Evolutionary conservation across 2,888 invertebrate species (phyloP).

Genomic region (Andrena fulva): DNA sequence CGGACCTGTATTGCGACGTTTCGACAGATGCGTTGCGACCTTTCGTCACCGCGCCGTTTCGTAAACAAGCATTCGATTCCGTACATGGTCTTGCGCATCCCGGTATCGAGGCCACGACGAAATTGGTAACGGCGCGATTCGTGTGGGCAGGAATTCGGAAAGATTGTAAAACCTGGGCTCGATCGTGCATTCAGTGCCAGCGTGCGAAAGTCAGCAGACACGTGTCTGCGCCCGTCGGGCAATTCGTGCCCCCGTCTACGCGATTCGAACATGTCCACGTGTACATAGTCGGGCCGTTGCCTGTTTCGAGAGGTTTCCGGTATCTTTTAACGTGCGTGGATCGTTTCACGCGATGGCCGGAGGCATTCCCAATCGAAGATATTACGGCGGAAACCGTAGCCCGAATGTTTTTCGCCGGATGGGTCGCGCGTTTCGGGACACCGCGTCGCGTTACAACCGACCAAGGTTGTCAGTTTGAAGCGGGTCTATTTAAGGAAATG

Average conservation of each 20-base stretch:
- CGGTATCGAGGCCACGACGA: no score
- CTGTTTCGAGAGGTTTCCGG: not conserved
- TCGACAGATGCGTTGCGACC: no score
- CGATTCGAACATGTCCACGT: conserved; percentile 12
- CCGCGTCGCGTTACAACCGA: not conserved
- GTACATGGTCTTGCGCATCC: not conserved
- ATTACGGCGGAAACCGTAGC: not conserved
- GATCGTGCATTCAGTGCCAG: not conserved
- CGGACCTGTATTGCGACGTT: no score
- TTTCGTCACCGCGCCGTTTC: not conserved
- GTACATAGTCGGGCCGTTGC: not conserved
- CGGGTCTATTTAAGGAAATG: not conserved
- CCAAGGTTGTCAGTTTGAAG: not conserved
- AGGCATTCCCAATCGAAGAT: not conserved
- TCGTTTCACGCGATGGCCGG: conserved; percentile 9
- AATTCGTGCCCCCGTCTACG: not conserved
- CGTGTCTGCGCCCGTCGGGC: not conserved
- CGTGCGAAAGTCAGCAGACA: not conserved
- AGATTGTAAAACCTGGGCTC: not conserved
- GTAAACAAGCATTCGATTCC: not conserved
- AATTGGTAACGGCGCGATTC: no score
- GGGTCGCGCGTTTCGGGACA: conserved; percentile 3
- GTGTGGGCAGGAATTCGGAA: no score
- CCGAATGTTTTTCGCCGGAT: not conserved
- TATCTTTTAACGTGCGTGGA: conserved; percentile 11